A percentile compares a stretch with the other conserved stretches of the same genome.
Evolutionary conservation across 2,888 invertebrate genomes (phyloP).

Genomic region (Saturnia pavonia): DNA sequence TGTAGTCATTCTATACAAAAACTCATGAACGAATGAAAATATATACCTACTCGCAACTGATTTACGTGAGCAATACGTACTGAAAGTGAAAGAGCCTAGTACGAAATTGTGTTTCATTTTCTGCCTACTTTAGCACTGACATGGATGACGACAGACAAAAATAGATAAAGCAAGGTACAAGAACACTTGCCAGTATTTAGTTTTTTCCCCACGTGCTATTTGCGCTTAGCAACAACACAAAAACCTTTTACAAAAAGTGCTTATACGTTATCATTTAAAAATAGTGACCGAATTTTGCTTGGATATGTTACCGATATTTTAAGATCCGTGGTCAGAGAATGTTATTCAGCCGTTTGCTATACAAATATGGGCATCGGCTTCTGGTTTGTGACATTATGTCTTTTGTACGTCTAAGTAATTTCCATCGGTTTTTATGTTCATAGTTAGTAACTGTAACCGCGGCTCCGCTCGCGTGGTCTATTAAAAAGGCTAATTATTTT

Average conservation of each 20-base stretch:
- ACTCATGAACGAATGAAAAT: too few species aligned
- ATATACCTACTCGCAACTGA: too few species aligned
- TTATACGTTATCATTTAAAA: conserved; percentile 11
- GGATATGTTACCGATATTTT: not conserved
- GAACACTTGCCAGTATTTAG: conserved; percentile 6
- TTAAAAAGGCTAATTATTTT: too few species aligned
- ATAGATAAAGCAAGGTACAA: not conserved
- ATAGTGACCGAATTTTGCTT: conserved; percentile 18
- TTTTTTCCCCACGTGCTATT: not conserved
- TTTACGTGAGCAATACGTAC: too few species aligned
- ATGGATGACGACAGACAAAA: too few species aligned
- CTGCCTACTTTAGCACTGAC: too few species aligned
- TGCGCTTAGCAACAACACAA: conserved; percentile 19
- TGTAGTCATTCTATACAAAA: too few species aligned
- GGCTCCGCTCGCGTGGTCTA: too few species aligned
- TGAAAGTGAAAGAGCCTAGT: too few species aligned
- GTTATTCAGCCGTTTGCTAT: not conserved
- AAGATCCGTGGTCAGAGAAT: not conserved
- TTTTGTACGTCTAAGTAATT: not conserved
- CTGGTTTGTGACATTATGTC: not conserved
- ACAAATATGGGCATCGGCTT: not conserved
- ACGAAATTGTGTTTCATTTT: too few species aligned
- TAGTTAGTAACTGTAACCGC: not conserved
- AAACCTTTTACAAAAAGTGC: conserved; percentile 15
- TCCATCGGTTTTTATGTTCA: not conserved